Percentiles rank a stretch among this genome's conserved stretches.
Evolutionary conservation across 2,888 invertebrate species (phyloP).

Genomic region (Drosophila tanythrix): DNA sequence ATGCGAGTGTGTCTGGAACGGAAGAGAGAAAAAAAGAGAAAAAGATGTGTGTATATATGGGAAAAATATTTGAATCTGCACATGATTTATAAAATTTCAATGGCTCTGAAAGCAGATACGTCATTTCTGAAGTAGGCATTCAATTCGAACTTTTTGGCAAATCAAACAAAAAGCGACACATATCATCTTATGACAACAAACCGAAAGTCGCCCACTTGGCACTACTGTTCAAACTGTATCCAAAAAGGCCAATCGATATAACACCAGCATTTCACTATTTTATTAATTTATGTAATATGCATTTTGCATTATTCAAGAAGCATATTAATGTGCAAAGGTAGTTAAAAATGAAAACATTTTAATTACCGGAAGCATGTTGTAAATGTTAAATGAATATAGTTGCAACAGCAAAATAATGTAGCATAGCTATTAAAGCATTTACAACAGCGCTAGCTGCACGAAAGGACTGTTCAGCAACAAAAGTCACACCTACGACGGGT

Average conservation of each 20-base stretch:
- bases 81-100: conserved; percentile 82
- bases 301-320: neutral
- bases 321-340: neutral
- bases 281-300: neutral
- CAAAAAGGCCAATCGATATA: neutral
- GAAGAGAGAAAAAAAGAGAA: conserved; percentile 9
- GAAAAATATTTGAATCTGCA: conserved; percentile 59
- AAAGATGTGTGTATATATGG: conserved; percentile 4
- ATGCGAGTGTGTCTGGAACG: conserved; percentile 4
- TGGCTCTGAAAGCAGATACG: conserved; percentile 67
- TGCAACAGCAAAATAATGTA: conserved; percentile 43
- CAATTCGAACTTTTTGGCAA: conserved; percentile 51
- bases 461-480: conserved; percentile 4
- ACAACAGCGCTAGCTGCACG: conserved; percentile 7
- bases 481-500: conserved; percentile 24
- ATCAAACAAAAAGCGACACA: conserved; percentile 58
- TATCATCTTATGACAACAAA: conserved; percentile 15
- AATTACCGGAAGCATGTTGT: conserved; percentile 33
- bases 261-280: neutral
- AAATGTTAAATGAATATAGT: conserved; percentile 68
- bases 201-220: neutral
- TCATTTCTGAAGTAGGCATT: conserved; percentile 57
- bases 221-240: neutral
- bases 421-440: conserved; percentile 47
- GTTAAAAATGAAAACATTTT: conserved; percentile 5